Percentiles rank a stretch among this genome's conserved stretches.
These are phyloP conservation scores for Schlechtendalia chinensis DNA, from an alignment of 1,140 invertebrate species.

Conservation along the genomic window DNA sequence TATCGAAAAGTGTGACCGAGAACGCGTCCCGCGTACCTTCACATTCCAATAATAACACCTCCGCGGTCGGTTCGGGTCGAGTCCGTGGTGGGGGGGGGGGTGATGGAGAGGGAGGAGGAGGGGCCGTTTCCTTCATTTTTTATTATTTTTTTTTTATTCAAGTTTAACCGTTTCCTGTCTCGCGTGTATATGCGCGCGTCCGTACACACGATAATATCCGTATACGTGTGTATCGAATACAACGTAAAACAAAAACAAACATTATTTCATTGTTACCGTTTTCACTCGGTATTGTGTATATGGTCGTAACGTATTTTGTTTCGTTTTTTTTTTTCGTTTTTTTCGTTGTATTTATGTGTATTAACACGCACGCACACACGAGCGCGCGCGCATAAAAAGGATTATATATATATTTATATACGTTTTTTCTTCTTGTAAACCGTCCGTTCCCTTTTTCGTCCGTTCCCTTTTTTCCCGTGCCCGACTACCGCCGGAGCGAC, in stretches of 20 bases:
- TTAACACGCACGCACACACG: background rate
- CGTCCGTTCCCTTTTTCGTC: background rate
- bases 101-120: background rate
- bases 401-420: no score
- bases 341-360: conserved; percentile 28
- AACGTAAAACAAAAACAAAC: conserved; percentile 45
- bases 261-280: conserved; percentile 42
- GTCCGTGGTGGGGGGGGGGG: no score
- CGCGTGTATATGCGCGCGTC: background rate
- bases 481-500: background rate
- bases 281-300: background rate
- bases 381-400: background rate
- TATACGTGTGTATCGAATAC: conserved; percentile 23
- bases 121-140: conserved; percentile 33
- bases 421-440: no score
- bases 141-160: conserved; percentile 5
- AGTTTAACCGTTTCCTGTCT: conserved; percentile 37
- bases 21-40: conserved; percentile 29
- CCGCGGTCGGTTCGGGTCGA: conserved; percentile 34
- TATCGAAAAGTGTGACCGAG: conserved; percentile 45
- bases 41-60: conserved; percentile 43
- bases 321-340: conserved; percentile 30
- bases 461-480: background rate
- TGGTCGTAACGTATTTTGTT: background rate
- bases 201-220: no score